phyloP scores from a whole-genome alignment of 2,113 vertebrate species.

The Chaenocephalus aceratus region DNA sequence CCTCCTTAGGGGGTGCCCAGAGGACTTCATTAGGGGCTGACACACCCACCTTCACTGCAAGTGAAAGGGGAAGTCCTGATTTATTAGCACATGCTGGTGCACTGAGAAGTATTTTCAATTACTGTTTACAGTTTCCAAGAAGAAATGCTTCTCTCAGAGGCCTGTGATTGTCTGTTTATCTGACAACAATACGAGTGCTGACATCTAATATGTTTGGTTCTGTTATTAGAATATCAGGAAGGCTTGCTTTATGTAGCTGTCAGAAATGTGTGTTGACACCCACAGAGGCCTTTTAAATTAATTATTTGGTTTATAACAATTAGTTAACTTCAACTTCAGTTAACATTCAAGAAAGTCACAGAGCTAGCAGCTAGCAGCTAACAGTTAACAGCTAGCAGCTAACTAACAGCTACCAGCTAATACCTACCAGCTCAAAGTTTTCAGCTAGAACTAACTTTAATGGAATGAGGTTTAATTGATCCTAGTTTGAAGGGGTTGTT shows the following conservation, averaged over 20 bases:
- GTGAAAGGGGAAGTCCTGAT: slow-evolving; percentile 28
- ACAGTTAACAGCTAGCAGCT: too few species aligned
- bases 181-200: slow-evolving; percentile 6
- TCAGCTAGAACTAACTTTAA: too few species aligned
- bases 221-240: background rate
- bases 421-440: too few species aligned
- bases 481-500: too few species aligned
- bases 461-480: too few species aligned
- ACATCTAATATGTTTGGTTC: background rate
- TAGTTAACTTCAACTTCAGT: too few species aligned
- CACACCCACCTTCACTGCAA: background rate
- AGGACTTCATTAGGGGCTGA: slow-evolving; percentile 59
- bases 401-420: too few species aligned
- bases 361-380: too few species aligned
- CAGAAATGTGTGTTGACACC: background rate
- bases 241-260: background rate
- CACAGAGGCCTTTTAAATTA: background rate
- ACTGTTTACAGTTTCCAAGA: slow-evolving; percentile 32
- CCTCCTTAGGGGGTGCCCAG: slow-evolving; percentile 27
- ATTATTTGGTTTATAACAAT: background rate
- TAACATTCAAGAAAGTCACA: too few species aligned
- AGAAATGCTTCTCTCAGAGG: slow-evolving; percentile 8
- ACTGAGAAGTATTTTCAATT: slow-evolving; percentile 43
- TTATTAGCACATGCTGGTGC: slow-evolving; percentile 32
- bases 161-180: slow-evolving; percentile 25